These are phyloP conservation scores for Melipona quadrifasciata DNA, from an alignment of 1,140 invertebrate genomes.

Conservation along the genomic window DNA sequence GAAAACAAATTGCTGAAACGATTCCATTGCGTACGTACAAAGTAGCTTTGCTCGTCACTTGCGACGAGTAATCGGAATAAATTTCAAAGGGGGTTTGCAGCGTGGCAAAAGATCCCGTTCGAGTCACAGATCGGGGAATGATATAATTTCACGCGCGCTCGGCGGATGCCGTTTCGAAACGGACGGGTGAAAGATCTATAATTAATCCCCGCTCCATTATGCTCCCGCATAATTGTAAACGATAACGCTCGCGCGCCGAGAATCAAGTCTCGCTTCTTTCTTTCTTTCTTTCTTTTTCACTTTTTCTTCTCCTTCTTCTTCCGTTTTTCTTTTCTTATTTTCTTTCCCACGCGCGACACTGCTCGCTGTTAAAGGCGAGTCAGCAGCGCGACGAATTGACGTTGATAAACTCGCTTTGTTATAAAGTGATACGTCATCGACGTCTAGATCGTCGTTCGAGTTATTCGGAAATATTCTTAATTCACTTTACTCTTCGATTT, in stretches of 20 bases:
- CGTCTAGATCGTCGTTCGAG: constrained; percentile 22
- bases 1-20: not conserved
- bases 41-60: no score
- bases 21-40: not conserved
- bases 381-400: constrained; percentile 63
- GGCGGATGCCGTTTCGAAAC: constrained; percentile 40
- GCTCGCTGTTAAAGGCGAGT: constrained; percentile 8
- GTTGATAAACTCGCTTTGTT: constrained; percentile 69
- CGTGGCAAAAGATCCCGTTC: not conserved
- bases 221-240: constrained; percentile 32
- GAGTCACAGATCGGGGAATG: not conserved
- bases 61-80: constrained; percentile 11
- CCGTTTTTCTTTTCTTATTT: not conserved
- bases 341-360: not conserved
- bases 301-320: constrained; percentile 12
- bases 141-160: constrained; percentile 17
- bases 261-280: constrained; percentile 39
- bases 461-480: constrained; percentile 61
- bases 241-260: constrained; percentile 42
- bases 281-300: not conserved
- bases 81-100: constrained; percentile 7
- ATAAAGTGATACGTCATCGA: constrained; percentile 67
- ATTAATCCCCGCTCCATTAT: constrained; percentile 58
- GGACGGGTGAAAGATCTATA: constrained; percentile 31
- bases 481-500: not conserved